Conservation (phyloP, 1,140 invertebrate genomes). For the Aporrectodea caliginosa region DNA sequence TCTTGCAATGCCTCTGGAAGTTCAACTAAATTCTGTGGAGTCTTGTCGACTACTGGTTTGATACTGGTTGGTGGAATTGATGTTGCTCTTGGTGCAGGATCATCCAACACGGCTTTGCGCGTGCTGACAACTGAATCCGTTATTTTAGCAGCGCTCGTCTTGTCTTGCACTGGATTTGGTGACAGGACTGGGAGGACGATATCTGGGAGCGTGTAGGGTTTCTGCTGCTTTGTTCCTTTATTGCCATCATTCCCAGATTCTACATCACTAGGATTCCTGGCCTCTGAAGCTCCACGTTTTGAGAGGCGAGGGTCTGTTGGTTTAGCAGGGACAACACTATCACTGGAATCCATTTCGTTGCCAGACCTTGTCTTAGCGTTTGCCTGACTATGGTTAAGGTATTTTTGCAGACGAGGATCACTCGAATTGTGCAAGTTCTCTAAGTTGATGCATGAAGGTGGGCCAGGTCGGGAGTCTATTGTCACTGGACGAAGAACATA, state of each 20-base stretch:
- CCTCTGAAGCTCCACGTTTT: background rate
- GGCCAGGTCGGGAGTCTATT: background rate
- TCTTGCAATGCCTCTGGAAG: background rate
- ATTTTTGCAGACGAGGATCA: background rate
- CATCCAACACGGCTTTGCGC: background rate
- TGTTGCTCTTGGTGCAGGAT: background rate
- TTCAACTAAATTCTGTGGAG: background rate
- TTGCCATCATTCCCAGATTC: background rate
- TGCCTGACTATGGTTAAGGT: background rate
- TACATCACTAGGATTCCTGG: background rate
- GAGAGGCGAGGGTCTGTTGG: background rate
- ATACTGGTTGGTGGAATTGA: background rate
- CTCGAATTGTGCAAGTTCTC: background rate
- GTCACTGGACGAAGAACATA: background rate
- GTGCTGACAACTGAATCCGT: background rate
- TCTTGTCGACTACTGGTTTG: background rate
- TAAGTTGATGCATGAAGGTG: background rate
- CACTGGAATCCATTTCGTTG: background rate
- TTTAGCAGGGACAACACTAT: background rate
- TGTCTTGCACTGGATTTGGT: background rate
- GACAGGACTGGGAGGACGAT: conserved; percentile 5
- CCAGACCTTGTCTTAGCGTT: background rate
- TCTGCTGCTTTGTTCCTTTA: background rate
- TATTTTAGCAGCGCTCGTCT: background rate
- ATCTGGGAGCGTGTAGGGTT: conserved; percentile 1